Evolutionary conservation across 2,888 invertebrate species (phyloP), one percentile per base, ranked within the genome.

Genomic region (Cordilura impudica): DNA sequence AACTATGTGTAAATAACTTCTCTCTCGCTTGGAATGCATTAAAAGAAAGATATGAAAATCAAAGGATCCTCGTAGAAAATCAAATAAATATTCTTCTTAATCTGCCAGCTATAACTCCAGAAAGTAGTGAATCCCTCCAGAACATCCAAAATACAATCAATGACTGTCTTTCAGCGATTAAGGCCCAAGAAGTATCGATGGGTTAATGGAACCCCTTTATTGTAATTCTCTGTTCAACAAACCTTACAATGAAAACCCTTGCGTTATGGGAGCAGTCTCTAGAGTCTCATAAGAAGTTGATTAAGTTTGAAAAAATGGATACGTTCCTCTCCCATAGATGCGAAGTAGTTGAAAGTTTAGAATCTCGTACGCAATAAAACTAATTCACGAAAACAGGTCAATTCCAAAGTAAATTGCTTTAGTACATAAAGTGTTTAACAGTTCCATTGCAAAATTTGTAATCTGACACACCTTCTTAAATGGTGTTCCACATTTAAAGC

Each of bases 161-260:
- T 43, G 66, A 71, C 6, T 73, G 65, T 29, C 39, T 73, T 6
- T 12, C 56, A 2, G 29, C 29, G 0, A 49, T 65, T 7, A 65
- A 31, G 3, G 29, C 45, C 1, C 45, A 63, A 26, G 12, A 77
- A 5, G 45, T 66, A n/a, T 18, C 43, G 12, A 58, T 29, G 2
- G 26, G 14, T 12, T 21, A 70, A 26, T 76, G 70, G 76, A 66
- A 77, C 19, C 66, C 77, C 0, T 69, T 69, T 26, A 31, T 76
- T 4, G 21, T 70, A 2, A 54, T 63, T 26, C 12, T 70, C 2
- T 67, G 47, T 14, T 54, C 67, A n/a, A 61, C 61, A 1, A 75
- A 75, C 21, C 61, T 75, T 18, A 60, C 66, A 8, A 10, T 39
- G 6, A 49, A 66, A 51, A 74, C 66, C 5, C 39, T 74, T 1